Base-by-base conservation (phyloP, 2,888 invertebrate genomes). In the Polydesmus complanatus region DNA sequence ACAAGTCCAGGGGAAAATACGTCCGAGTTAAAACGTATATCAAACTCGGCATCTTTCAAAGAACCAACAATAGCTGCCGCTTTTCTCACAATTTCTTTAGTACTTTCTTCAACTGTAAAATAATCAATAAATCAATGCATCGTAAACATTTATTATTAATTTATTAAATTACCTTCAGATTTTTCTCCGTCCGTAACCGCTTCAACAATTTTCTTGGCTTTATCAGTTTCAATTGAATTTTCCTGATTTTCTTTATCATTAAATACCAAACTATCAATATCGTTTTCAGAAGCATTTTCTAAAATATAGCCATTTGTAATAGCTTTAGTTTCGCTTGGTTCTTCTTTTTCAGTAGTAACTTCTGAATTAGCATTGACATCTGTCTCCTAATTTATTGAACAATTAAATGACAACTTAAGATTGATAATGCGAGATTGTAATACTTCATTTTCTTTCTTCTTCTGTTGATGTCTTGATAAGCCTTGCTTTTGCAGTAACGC, bases 1-100 rank as follows among this genome's bases (percentile, higher is more conserved):
- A 80, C 81, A 63, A 98, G 95, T 59, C 92, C 92, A 1, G 90
- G 88, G 11, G 96, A 96, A 77, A 89, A 97, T 64, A 96, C 93
- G 77, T 98, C 98, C 0, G 97, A 95, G 78, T 98, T 98, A 77
- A 98, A 98, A 64, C 94, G 83, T 66, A 98, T 88, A 73, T 93
- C 94, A 75, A 97, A 96, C 75, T 95, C 95, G 0, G 90, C 86
- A 67, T 95, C 94, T 73, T 91, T 90, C 3, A 97, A 80, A 0
- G 96, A 97, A 0, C 92, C 92, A 2, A 97, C 95, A 25, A 92
- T 88, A 5, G 83, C 78, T 5, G 94, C 90, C 1, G 97, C 96
- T 64, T 87, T 85, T 67, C 85, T 85, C 0, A 97, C 90, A 53
- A 79, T 77, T 64, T 89, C 89, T 67, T 85, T 86, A 19, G 89